Conservation (phyloP, 2,797 vertebrate genomes). For the Thunnus albacares region DNA sequence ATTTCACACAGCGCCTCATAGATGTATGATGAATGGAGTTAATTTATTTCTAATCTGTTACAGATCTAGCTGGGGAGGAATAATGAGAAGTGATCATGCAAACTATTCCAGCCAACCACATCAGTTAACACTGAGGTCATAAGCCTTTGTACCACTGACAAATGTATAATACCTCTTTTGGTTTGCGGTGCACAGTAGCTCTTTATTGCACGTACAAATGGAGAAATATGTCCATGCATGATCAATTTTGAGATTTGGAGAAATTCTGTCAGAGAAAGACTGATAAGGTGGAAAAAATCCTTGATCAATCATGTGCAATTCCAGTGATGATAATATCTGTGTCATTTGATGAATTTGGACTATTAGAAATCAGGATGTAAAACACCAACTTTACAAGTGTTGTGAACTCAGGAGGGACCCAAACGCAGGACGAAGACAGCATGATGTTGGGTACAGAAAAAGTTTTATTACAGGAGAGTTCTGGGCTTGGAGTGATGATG, state of each 20-base stretch:
- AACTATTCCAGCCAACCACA: constrained; percentile 55
- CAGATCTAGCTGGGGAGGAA: constrained; percentile 64
- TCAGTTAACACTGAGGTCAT: constrained; percentile 55
- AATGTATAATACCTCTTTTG: constrained; percentile 44
- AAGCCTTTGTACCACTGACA: constrained; percentile 55
- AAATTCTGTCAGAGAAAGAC: constrained; percentile 45
- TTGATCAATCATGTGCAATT: constrained; percentile 46
- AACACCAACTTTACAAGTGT: constrained; percentile 10
- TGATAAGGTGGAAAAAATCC: constrained; percentile 29
- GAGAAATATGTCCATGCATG: constrained; percentile 16
- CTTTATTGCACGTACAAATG: background rate
- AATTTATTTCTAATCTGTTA: constrained; percentile 77
- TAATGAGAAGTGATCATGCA: constrained; percentile 72
- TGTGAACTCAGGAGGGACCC: too few species aligned
- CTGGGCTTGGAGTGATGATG: too few species aligned
- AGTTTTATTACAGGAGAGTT: too few species aligned
- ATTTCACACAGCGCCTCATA: constrained; percentile 42
- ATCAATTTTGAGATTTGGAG: constrained; percentile 51
- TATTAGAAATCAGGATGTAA: constrained; percentile 45
- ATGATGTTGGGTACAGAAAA: too few species aligned
- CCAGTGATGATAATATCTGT: constrained; percentile 35
- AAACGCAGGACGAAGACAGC: too few species aligned
- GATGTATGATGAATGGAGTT: constrained; percentile 75
- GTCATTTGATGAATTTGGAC: constrained; percentile 55
- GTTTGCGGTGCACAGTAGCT: constrained; percentile 3